Evolutionary conservation across 2,113 vertebrate species (phyloP), one percentile per base, ranked within the genome.

Genomic region (Empidonax traillii): DNA sequence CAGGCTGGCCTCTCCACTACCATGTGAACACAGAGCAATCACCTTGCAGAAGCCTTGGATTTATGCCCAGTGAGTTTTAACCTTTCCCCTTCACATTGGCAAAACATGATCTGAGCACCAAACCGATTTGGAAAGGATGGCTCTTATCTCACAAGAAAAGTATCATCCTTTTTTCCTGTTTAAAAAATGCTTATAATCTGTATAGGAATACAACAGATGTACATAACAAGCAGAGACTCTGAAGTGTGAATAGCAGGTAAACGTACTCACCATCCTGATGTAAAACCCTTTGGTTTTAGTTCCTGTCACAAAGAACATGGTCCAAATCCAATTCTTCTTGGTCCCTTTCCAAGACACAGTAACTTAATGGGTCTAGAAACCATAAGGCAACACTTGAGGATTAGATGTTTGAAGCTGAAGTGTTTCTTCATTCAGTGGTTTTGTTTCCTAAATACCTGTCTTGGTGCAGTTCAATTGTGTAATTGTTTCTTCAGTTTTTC

Each of bases 381-480:
- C 22, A 8, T 18, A 37, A 71, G 14, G 30, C 25, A 63, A 28
- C 14, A 44, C 9, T 0, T 46, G 20, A 13, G 10, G 8, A 51
- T 3, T 33, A 53, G 17, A 28, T 49, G 2, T 33, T 71, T 37
- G 18, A 85, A 35, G 85, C 6, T 4, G 15, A 12, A 1, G 0
- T 55, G 14, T 4, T 79, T 78, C 46, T 72, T 13, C 4, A 67
- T 49, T 80, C 19, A 5, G 1, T 46, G 12, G 2, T 39, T 63
- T 73, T 91, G 12, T 19, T 62, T 78, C 13, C 3, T 41, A 58
- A 53, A 67, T 41, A 74, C 2, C 10, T 80, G 52, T 71, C 53
- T 62, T 44, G 59, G 30, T 51, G 8, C 71, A 65, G 6, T 6
- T 47, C 1, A 3, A 4, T 30, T 2, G 1, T 14, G 5, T 35